Base-by-base conservation (phyloP, 2,888 invertebrate species). In the Hydriomena furcata region DNA sequence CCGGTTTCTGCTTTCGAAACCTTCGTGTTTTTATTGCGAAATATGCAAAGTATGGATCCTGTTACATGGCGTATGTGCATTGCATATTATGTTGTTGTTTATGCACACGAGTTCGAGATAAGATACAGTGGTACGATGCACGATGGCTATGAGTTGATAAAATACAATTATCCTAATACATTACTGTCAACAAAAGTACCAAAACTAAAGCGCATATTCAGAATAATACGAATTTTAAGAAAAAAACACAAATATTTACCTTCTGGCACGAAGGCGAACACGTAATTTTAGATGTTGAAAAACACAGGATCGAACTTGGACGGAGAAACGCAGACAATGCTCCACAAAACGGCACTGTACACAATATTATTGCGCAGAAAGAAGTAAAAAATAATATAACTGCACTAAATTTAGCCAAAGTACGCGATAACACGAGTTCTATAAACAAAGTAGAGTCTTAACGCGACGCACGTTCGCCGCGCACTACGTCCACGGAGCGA, bases 371-470 rank as follows among this genome's bases (percentile, higher is more conserved):
- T 79, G 73, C 79, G 80, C 71, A 75, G 76, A 78, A 61, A 55
- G 52, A 66, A 64, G 60, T 63, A 66, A 71, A 62, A 55, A 63
- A 63, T 65, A 71, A 66, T 73, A 69, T 67, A 65, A 73, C 60
- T 74, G 72, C 84, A 87, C 87, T 84, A 82, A 77, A 80, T 80
- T 79, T 84, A 84, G 83, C 72, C 70, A 66, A 69, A 66, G 72
- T 66, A 70, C 71, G 70, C 76, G 78, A 79, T 77, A 79, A 73
- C 76, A 68, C 74, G 76, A 73, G 66, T 63, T 65, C 65, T 68
- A 67, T 68, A 70, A 68, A 71, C 70, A 69, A 68, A 71, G 69
- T 61, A 63, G 60, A 67, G 54, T 52, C 51, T 51, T 38, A 38
- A 46, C 59, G 58, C 56, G 55, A 57, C 54, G 60, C 63, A 76